Evolutionary conservation across 2,888 invertebrate genomes (phyloP).

Genomic region (Nomada hirtipes): DNA sequence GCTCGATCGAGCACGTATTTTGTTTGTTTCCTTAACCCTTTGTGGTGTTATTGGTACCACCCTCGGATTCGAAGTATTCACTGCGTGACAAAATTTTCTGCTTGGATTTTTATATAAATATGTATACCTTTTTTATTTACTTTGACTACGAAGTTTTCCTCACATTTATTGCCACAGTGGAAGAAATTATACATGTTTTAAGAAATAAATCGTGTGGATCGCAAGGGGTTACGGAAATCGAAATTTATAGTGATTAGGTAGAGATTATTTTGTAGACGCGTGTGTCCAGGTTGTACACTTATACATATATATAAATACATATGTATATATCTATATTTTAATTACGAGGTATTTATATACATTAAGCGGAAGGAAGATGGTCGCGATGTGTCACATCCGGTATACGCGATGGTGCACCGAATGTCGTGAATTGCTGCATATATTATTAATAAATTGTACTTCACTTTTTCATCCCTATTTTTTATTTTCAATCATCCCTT

Average conservation of each 20-base stretch:
- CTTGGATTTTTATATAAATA: not conserved
- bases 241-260: constrained; percentile 28
- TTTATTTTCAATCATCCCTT: not conserved
- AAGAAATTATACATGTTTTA: not conserved
- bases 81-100: no score
- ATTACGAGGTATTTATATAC: constrained; percentile 60
- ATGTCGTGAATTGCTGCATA: constrained; percentile 53
- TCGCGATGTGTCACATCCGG: constrained; percentile 37
- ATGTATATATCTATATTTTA: constrained; percentile 62
- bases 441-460: constrained; percentile 66
- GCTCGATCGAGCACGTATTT: not conserved
- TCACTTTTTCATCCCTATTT: constrained; percentile 56
- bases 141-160: no score
- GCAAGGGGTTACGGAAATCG: constrained; percentile 24
- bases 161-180: not conserved
- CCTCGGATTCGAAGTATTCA: no score
- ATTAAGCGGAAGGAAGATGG: constrained; percentile 18
- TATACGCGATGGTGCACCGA: constrained; percentile 53
- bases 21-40: constrained; percentile 9
- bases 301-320: constrained; percentile 26
- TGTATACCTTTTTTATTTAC: not conserved
- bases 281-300: constrained; percentile 51
- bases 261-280: constrained; percentile 52
- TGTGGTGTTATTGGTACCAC: not conserved
- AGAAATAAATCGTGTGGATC: constrained; percentile 14